Evolutionary conservation across 2,797 vertebrate species (phyloP).

Genomic region (Neoniphon sammara): DNA sequence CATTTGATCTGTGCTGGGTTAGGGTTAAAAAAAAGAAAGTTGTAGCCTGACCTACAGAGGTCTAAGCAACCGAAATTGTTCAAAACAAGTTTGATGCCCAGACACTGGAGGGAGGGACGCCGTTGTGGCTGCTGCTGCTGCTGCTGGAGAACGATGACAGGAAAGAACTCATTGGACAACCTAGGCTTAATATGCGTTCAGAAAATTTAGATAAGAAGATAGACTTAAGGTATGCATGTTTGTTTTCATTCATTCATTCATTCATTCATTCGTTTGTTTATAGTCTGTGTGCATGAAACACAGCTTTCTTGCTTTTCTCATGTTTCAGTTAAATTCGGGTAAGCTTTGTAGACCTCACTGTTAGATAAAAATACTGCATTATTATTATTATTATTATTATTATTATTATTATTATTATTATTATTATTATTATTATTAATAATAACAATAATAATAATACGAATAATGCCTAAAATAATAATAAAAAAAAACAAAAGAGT

Average conservation of each 20-base stretch:
- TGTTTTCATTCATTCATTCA: background rate
- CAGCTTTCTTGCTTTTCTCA: background rate
- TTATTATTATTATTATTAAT: too few species aligned
- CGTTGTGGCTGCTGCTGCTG: background rate
- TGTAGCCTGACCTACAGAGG: conserved; percentile 16
- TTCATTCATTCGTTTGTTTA: background rate
- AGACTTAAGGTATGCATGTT: conserved; percentile 17
- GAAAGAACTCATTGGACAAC: conserved; percentile 5
- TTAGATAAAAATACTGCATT: too few species aligned
- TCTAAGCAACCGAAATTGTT: conserved; percentile 1
- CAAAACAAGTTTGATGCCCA: too few species aligned
- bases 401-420: too few species aligned
- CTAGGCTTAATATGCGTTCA: background rate
- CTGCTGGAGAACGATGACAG: conserved; percentile 18
- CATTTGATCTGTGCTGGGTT: background rate
- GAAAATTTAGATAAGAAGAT: conserved; percentile 46
- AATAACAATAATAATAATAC: too few species aligned
- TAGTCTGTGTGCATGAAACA: background rate
- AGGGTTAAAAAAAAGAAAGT: conserved; percentile 16
- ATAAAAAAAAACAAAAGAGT: too few species aligned
- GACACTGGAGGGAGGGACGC: too few species aligned
- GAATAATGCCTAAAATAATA: too few species aligned
- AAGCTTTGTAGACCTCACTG: background rate
- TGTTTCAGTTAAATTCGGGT: background rate
- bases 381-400: too few species aligned